Conservation (phyloP, 2,113 vertebrate species). For the Silurus meridionalis region DNA sequence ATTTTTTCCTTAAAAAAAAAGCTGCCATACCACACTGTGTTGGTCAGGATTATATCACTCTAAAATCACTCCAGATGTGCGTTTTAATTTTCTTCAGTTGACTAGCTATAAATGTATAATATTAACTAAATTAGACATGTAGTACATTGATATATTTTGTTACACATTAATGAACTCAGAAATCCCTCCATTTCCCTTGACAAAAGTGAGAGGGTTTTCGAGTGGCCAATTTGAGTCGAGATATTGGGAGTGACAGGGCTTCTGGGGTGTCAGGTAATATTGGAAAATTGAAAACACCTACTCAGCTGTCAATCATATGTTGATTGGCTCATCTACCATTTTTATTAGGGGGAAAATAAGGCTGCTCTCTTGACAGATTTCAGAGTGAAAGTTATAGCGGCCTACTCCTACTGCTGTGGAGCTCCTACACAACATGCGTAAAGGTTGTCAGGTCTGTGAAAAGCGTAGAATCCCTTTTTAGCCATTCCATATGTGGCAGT, state of each 20-base stretch:
- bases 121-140: background rate
- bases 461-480: constrained; percentile 4
- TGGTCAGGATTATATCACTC: background rate
- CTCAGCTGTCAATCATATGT: background rate
- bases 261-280: background rate
- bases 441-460: constrained; percentile 1
- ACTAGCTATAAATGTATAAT: background rate
- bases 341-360: background rate
- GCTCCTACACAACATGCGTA: background rate
- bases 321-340: background rate
- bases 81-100: background rate
- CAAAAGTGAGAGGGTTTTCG: background rate
- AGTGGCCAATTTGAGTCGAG: background rate
- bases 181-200: background rate
- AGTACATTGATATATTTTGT: background rate
- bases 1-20: background rate
- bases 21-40: background rate
- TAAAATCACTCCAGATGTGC: background rate
- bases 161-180: background rate
- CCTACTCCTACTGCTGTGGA: background rate
- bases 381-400: background rate
- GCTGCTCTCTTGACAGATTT: constrained; percentile 7
- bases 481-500: background rate
- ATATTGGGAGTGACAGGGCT: background rate
- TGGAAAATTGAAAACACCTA: background rate